Conservation (phyloP, 2,888 invertebrate genomes). For the Nemotelus pantherinus region DNA sequence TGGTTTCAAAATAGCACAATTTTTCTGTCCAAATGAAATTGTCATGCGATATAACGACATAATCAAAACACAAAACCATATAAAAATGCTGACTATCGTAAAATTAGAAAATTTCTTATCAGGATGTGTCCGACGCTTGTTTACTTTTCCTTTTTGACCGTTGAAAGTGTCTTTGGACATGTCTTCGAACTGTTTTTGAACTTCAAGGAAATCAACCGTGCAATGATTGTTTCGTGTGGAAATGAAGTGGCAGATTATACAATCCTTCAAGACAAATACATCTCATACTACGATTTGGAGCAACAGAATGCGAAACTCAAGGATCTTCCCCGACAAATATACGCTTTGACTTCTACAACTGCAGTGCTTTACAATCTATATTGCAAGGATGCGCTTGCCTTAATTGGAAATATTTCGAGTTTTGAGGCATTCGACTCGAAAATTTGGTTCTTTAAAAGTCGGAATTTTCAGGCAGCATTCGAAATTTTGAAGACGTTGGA, state of each 20-base stretch:
- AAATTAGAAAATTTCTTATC: too few relatives aligned
- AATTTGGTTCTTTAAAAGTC: not conserved
- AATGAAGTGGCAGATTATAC: not conserved
- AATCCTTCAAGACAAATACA: not conserved
- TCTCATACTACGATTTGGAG: not conserved
- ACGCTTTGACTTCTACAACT: not conserved
- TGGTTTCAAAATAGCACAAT: too few relatives aligned
- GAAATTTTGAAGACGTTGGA: not conserved
- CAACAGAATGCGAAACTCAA: not conserved
- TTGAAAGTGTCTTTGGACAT: not conserved
- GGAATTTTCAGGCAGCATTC: not conserved
- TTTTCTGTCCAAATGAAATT: too few relatives aligned
- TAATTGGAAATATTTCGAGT: not conserved
- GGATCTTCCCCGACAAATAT: not conserved
- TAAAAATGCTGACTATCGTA: too few relatives aligned
- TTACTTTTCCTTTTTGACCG: too few relatives aligned
- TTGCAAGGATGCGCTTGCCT: not conserved
- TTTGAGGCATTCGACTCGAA: not conserved
- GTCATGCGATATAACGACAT: too few relatives aligned
- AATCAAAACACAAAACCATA: not conserved
- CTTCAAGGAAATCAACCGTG: not conserved
- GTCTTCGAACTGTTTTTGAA: not conserved
- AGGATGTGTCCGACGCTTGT: too few relatives aligned
- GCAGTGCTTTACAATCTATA: not conserved
- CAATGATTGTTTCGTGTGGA: not conserved